Conservation (phyloP, 2,113 vertebrate genomes). For the Sporophila hypoxantha region DNA sequence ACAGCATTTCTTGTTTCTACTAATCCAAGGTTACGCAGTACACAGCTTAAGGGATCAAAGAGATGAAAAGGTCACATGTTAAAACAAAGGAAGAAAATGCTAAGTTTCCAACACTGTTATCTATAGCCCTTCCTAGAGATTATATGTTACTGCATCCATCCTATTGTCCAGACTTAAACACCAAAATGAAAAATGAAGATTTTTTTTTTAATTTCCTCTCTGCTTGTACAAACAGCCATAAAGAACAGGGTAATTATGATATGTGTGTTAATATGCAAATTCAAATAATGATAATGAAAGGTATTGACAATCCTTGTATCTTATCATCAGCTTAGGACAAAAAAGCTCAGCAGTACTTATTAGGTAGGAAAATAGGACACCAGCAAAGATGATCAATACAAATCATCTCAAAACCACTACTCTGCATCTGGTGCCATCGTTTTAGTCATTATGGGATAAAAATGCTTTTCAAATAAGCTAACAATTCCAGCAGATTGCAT, state of each 20-base stretch:
- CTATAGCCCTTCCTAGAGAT: neutral
- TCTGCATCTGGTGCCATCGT: neutral
- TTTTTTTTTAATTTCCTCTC: neutral
- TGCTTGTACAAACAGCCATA: neutral
- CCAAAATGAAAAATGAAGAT: neutral
- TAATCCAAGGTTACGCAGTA: conserved; percentile 44
- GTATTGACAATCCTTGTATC: neutral
- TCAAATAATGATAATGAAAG: neutral
- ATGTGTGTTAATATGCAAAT: neutral
- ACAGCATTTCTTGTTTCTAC: conserved; percentile 28
- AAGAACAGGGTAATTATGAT: neutral
- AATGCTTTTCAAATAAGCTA: neutral
- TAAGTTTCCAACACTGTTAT: conserved; percentile 2
- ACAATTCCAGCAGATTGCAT: conserved; percentile 12
- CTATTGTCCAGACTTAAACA: neutral
- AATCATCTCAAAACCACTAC: conserved; percentile 19
- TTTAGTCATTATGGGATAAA: conserved; percentile 13
- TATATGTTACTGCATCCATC: neutral
- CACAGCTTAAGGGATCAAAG: conserved; percentile 15
- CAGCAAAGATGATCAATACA: conserved; percentile 35
- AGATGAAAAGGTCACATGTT: conserved; percentile 1
- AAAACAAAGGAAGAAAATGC: conserved; percentile 9
- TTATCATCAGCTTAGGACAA: neutral
- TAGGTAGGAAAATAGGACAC: neutral
- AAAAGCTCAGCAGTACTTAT: neutral